Evolutionary conservation across 2,888 invertebrate genomes (phyloP), one percentile per base, ranked within the genome.

Genomic region (Nezara viridula): DNA sequence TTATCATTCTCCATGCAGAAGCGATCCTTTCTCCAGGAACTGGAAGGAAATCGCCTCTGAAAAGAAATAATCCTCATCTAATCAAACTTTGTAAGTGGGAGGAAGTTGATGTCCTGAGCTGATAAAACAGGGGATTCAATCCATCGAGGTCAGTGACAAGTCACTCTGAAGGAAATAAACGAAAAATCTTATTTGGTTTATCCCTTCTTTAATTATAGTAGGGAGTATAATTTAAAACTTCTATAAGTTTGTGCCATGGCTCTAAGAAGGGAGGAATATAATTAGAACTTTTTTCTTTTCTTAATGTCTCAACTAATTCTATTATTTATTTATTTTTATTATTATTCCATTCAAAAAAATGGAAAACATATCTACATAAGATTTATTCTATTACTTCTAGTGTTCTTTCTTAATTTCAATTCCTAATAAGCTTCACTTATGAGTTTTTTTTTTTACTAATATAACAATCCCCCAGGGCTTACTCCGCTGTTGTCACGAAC

Each of bases 51-150:
- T 60, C 60, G 27, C 60, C 27, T 60, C 27, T 73, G 73, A 40
- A 40, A 77, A 77, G 77, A 37, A 77, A 77, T 77, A 77, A 40
- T 77, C 77, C 77, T 24, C 37, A 40, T 40, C 40, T 77, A 77
- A 77, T 77, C 77, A 77, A 77, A 77, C 40, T 77, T 77, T 21
- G 77, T 77, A 37, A 37, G 55, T 55, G 12, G 60, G 60, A 14
- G 19, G 40, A 77, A 77, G 77, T 77, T 40, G 77, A 40, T 77
- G 37, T 9, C 19, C 21, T 21, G 19, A 21, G 2, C 77, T 77
- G 40, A 77, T 77, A 77, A 24, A 40, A 40, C 24, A 19, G 37
- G 40, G 10, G 6, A 40, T 77, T 4, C 5, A 21, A 60, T 14
- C 60, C 12, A 27, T n/a, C 10, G 27, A 27, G 21, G 40, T 10